Percentiles rank a stretch among this genome's conserved stretches.
phyloP scores from a whole-genome alignment of 2,113 vertebrate genomes.

The Boleophthalmus pectinirostris region DNA sequence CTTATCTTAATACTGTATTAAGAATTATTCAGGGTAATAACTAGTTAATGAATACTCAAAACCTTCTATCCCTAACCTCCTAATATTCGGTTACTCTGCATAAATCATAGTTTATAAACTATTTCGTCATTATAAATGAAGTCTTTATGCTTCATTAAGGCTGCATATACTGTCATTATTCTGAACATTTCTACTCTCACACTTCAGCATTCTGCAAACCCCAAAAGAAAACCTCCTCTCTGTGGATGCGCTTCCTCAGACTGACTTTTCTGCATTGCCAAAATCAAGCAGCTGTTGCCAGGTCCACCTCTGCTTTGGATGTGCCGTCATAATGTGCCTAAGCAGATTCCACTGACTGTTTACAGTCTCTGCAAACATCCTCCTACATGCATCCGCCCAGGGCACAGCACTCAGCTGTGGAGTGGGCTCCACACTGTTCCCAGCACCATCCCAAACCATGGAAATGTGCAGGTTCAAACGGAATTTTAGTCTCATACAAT shows the following conservation, averaged over 20 bases:
- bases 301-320: constrained; percentile 62
- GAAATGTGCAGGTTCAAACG: constrained; percentile 54
- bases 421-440: constrained; percentile 39
- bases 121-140: too few relatives aligned
- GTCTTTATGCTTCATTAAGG: too few relatives aligned
- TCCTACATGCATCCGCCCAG: constrained; percentile 34
- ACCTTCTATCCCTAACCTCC: too few relatives aligned
- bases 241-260: constrained; percentile 42
- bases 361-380: constrained; percentile 31
- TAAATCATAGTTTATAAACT: too few relatives aligned
- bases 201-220: constrained; percentile 49
- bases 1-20: too few relatives aligned
- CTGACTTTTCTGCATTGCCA: constrained; percentile 44
- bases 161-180: too few relatives aligned
- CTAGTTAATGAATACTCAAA: too few relatives aligned
- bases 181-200: background rate
- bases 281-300: constrained; percentile 42
- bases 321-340: constrained; percentile 49
- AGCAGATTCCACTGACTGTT: constrained; percentile 58
- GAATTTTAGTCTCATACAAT: constrained; percentile 52
- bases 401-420: constrained; percentile 43
- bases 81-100: too few relatives aligned
- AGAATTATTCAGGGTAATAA: too few relatives aligned
- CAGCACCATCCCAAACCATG: constrained; percentile 45
- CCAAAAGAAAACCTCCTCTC: constrained; percentile 46